Base-by-base conservation (phyloP, 2,797 vertebrate genomes). In the Coreius guichenoti region DNA sequence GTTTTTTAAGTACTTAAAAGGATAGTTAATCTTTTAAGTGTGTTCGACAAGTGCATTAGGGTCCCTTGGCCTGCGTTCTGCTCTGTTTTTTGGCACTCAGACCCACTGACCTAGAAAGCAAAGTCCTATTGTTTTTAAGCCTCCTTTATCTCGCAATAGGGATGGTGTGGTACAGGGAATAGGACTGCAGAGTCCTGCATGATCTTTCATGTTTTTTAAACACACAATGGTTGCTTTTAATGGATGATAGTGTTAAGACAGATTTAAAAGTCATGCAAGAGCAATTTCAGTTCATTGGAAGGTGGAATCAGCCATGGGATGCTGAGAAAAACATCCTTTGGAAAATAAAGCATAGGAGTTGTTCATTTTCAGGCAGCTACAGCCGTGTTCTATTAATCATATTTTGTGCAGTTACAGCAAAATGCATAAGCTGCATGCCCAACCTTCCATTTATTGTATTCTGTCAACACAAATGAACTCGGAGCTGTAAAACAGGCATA, bases 1-100 rank as follows among this genome's bases (percentile, higher is more conserved):
- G 87, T 78, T 90, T 87, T 89, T 90, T 88, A 90, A 91, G 89
- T 79, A 89, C 84, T 87, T 89, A 87, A 89, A 91, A 86, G 86
- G 85, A 86, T 80, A 67, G 79, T 81, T 91, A 91, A 91, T 90
- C 89, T 90, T 89, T 90, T 89, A 91, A 90, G 89, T 90, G 90
- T 88, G 88, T 89, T 88, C 49, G 83, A 85, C 74, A 74, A 83
- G 86, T 88, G 87, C 89, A 90, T 90, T 90, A 89, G 82, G n/a
- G 72, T 70, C 84, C 82, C 80, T 47, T 29, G 65, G 58, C 78
- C 31, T 39, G 70, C 31, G 49, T 79, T 61, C 54, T 51, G n/a
- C 67, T 26, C 67, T 51, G 85, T 51, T 74, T 72, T 80, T 89
- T 84, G 86, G 81, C 88, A 76, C 51, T 86, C 72, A 54, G 56